These are phyloP conservation scores for Bucorvus abyssinicus DNA, from an alignment of 2,797 vertebrate genomes.

Conservation along the genomic window DNA sequence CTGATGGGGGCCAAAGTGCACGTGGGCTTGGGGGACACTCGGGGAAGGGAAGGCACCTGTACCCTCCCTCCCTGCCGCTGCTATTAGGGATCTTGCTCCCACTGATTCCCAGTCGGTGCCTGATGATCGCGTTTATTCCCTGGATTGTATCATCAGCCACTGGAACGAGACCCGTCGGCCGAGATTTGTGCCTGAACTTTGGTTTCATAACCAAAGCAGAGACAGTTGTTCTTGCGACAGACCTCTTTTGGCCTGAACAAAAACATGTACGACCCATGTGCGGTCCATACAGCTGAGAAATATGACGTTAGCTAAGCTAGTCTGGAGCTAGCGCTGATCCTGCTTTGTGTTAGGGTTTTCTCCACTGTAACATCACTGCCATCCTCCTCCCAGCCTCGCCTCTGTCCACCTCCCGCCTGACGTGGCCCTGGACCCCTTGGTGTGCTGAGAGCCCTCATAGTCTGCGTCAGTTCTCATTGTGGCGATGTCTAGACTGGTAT, in stretches of 20 bases:
- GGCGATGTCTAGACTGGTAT: neutral
- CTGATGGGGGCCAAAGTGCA: slow-evolving; percentile 64
- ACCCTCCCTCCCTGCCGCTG: neutral
- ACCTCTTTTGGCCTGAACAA: slow-evolving; percentile 23
- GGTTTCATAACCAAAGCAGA: slow-evolving; percentile 49
- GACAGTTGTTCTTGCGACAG: slow-evolving; percentile 50
- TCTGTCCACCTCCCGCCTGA: neutral
- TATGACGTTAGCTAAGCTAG: neutral
- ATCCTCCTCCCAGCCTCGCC: neutral
- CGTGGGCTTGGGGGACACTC: neutral
- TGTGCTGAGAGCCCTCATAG: neutral
- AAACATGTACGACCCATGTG: slow-evolving; percentile 19
- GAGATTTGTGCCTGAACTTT: slow-evolving; percentile 18
- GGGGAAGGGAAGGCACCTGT: slow-evolving; percentile 36
- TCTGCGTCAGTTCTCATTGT: neutral
- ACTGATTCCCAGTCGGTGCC: neutral
- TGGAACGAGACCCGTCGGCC: neutral
- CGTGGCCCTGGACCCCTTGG: neutral
- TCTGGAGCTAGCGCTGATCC: neutral
- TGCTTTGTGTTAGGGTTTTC: slow-evolving; percentile 8
- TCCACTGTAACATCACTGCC: neutral
- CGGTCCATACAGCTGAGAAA: neutral
- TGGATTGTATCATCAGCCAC: neutral
- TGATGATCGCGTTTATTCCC: neutral
- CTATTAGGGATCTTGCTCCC: neutral